Evolutionary conservation across 1,140 invertebrate species (phyloP).

Genomic region (Lordiphosa clarofinis): DNA sequence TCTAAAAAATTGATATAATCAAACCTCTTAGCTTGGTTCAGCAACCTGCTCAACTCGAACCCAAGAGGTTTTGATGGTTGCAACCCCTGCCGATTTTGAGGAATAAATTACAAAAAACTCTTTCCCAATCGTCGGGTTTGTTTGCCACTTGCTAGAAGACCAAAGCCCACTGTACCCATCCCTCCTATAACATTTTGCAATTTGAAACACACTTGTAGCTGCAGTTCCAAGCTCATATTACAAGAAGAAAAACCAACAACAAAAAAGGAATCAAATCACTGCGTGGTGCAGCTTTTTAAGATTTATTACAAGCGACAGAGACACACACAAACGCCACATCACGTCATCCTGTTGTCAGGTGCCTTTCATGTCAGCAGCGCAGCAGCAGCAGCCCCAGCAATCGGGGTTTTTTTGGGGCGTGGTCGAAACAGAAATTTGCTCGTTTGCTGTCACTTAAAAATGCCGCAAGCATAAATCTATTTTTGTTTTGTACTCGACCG

Average conservation of each 20-base stretch:
- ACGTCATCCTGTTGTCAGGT: slow-evolving; percentile 44
- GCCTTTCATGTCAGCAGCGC: slow-evolving; percentile 30
- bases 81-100: too few species aligned
- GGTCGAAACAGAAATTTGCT: slow-evolving; percentile 60
- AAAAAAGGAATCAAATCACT: slow-evolving; percentile 55
- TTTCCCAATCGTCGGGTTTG: not conserved
- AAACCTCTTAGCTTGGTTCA: too few species aligned
- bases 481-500: slow-evolving; percentile 59
- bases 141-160: not conserved
- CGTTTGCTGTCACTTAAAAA: slow-evolving; percentile 76
- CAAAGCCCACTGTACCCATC: slow-evolving; percentile 20
- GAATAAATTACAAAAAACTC: too few species aligned
- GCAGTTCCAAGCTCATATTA: slow-evolving; percentile 29
- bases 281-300: slow-evolving; percentile 60
- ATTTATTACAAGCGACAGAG: slow-evolving; percentile 70
- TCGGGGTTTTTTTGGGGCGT: slow-evolving; percentile 10
- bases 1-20: too few species aligned
- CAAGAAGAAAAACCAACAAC: slow-evolving; percentile 17
- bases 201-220: slow-evolving; percentile 56
- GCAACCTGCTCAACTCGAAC: too few species aligned
- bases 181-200: slow-evolving; percentile 25
- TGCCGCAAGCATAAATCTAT: slow-evolving; percentile 76
- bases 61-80: too few species aligned
- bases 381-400: slow-evolving; percentile 5
- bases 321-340: slow-evolving; percentile 19